Percentiles rank a stretch among this genome's conserved stretches.
Evolutionary conservation across 37 sponge, comb jelly and placozoan species (phyloP).

Genomic region (Mnemiopsis leidyi): DNA sequence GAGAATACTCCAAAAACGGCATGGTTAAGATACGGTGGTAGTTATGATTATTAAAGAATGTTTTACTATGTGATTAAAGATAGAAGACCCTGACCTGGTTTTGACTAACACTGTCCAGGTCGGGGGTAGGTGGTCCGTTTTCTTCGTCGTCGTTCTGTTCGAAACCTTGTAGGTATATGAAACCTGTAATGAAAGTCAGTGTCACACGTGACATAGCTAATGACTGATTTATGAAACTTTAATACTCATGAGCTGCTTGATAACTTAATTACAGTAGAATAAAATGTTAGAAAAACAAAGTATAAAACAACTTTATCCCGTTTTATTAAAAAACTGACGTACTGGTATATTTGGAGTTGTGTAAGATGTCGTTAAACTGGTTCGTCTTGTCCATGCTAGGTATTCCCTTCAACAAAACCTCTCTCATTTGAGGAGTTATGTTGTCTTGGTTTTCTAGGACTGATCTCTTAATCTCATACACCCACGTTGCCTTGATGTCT

Average conservation of each 20-base stretch:
- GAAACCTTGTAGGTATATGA: slow-evolving; percentile 1
- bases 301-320: too few relatives aligned
- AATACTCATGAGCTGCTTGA: too few relatives aligned
- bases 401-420: not conserved
- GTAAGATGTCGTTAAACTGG: slow-evolving; percentile 44
- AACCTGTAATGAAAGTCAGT: not conserved
- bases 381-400: slow-evolving; percentile 25
- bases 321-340: not conserved
- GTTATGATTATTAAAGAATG: too few relatives aligned
- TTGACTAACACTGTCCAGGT: not conserved
- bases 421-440: not conserved
- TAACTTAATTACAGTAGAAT: not conserved
- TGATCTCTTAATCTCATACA: slow-evolving; percentile 1
- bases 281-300: not conserved
- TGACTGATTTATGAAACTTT: too few relatives aligned
- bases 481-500: slow-evolving; percentile 30
- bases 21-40: too few relatives aligned
- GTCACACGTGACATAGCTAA: too few relatives aligned
- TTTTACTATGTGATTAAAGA: not conserved
- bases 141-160: not conserved
- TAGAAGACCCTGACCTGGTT: not conserved
- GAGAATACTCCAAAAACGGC: too few relatives aligned
- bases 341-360: slow-evolving; percentile 50
- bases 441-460: not conserved
- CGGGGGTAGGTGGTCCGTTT: slow-evolving; percentile 1